These are phyloP conservation scores for Orbicella faveolata DNA, from an alignment of 64 coral and sea anemone species.

Conservation along the genomic window DNA sequence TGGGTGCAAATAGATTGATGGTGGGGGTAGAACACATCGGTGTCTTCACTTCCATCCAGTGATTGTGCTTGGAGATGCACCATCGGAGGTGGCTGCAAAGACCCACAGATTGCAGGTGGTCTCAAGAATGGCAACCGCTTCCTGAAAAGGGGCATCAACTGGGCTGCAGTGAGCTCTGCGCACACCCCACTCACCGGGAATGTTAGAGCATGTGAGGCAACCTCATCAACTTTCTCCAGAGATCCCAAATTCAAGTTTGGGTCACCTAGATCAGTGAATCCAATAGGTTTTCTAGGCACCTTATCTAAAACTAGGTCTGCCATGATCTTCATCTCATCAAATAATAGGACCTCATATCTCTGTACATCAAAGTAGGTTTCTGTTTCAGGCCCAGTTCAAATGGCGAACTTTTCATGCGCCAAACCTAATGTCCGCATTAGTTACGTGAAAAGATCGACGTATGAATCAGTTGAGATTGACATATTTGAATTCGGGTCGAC, in stretches of 20 bases:
- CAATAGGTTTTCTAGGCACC: conserved; percentile 31
- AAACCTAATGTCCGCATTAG: no score
- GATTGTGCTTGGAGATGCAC: conserved; percentile 14
- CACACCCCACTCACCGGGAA: conserved; percentile 31
- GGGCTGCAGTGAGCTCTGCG: conserved; percentile 53
- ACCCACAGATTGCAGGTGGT: conserved; percentile 46
- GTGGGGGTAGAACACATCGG: conserved; percentile 56
- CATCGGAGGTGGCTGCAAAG: conserved; percentile 39
- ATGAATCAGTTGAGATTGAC: no score
- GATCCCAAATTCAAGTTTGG: conserved; percentile 48
- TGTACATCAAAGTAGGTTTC: conserved; percentile 52
- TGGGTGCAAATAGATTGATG: conserved; percentile 42
- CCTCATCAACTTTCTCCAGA: conserved; percentile 3
- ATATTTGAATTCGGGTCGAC: no score
- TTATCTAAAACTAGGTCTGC: conserved; percentile 43
- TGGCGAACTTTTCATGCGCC: no score
- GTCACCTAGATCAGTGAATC: conserved; percentile 46
- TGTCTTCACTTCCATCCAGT: conserved; percentile 42
- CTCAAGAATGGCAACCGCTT: background rate
- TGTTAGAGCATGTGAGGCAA: no score
- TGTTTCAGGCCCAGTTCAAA: background rate
- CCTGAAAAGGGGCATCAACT: conserved; percentile 56
- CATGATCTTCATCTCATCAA: conserved; percentile 52
- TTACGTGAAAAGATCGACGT: no score
- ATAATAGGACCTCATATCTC: conserved; percentile 35